phyloP scores from a whole-genome alignment of 2,888 invertebrate genomes.

The Philopedon plagiatum region DNA sequence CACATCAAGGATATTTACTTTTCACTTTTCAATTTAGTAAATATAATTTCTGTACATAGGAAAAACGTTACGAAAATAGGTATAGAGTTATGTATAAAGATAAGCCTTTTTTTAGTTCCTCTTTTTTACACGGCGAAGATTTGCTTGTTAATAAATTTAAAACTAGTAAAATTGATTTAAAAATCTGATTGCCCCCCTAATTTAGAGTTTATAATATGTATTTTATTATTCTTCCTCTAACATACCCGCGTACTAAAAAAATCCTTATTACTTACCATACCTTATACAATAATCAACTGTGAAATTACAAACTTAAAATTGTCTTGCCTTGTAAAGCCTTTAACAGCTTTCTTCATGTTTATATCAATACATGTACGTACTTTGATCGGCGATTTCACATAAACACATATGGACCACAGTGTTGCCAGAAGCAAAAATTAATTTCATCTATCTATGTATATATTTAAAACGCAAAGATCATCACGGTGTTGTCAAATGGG shows the following conservation, averaged over 20 bases:
- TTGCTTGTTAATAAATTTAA: conserved; percentile 4
- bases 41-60: conserved; percentile 29
- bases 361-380: no score
- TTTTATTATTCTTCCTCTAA: neutral
- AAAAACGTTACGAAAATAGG: conserved; percentile 29
- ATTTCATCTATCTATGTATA: no score
- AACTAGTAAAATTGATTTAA: conserved; percentile 6
- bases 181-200: neutral
- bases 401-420: no score
- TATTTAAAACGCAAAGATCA: no score
- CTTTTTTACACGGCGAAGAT: conserved; percentile 1
- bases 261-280: neutral
- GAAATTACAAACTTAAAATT: no score
- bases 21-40: conserved; percentile 11
- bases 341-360: no score
- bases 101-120: conserved; percentile 10
- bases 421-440: no score
- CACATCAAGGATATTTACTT: neutral
- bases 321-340: no score
- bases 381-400: no score
- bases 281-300: neutral
- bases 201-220: neutral
- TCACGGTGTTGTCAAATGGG: no score
- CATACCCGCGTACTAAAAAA: conserved; percentile 1
- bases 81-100: conserved; percentile 25